phyloP scores from a whole-genome alignment of 1,140 invertebrate genomes.

The Lanistes nyassanus region DNA sequence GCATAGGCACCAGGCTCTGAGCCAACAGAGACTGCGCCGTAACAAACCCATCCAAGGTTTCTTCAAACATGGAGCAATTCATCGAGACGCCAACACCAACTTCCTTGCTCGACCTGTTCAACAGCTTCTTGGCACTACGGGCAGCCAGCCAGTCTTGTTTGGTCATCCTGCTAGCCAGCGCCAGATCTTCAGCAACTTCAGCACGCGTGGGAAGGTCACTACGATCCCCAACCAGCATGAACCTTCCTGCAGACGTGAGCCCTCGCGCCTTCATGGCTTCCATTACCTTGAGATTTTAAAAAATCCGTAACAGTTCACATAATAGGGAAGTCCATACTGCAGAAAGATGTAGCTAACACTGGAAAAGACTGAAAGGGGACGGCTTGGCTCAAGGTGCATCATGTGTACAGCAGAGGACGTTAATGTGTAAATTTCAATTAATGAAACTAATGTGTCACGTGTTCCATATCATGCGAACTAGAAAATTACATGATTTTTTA shows the following conservation, averaged over 20 bases:
- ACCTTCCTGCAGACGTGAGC: neutral
- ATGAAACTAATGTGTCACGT: too few relatives aligned
- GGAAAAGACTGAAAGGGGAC: too few relatives aligned
- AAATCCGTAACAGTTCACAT: too few relatives aligned
- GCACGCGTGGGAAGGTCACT: constrained; percentile 13
- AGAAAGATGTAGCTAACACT: too few relatives aligned
- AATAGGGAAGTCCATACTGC: too few relatives aligned
- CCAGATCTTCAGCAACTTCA: constrained; percentile 12
- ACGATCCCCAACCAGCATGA: constrained; percentile 17
- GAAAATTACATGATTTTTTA: too few relatives aligned
- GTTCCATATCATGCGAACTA: too few relatives aligned
- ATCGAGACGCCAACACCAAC: constrained; percentile 4
- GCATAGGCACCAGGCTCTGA: neutral
- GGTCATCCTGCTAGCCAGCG: neutral
- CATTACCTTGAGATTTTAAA: constrained; percentile 1
- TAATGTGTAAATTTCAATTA: too few relatives aligned
- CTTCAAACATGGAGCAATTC: constrained; percentile 19
- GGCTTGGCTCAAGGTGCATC: too few relatives aligned
- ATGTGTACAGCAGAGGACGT: too few relatives aligned
- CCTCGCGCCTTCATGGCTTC: constrained; percentile 18
- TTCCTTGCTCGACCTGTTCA: constrained; percentile 8
- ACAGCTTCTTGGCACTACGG: neutral
- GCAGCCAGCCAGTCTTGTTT: constrained; percentile 1
- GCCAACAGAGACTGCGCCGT: constrained; percentile 13
- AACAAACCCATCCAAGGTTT: constrained; percentile 15